phyloP scores from a whole-genome alignment of 1,140 invertebrate genomes.

The Drosophila elegans region DNA sequence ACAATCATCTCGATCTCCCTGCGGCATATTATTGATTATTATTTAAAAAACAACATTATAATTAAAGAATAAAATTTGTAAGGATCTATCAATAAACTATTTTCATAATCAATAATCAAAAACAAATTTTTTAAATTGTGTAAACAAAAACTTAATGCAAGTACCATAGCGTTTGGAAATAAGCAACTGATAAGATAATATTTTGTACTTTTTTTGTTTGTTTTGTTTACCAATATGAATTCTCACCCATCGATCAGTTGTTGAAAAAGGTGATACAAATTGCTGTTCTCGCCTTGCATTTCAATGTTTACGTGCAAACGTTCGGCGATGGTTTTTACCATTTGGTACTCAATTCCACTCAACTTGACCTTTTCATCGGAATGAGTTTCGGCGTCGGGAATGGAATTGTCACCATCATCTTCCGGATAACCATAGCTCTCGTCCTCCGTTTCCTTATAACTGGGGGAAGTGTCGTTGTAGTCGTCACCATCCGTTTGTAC shows the following conservation, averaged over 20 bases:
- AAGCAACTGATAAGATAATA: no score
- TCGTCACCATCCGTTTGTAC: conserved; percentile 15
- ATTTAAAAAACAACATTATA: neutral
- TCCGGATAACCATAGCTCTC: conserved; percentile 12
- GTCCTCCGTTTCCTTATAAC: conserved; percentile 24
- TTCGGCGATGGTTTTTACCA: conserved; percentile 76
- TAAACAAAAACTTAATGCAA: no score
- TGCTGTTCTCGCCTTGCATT: conserved; percentile 67
- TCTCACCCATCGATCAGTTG: conserved; percentile 76
- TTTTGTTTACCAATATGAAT: neutral
- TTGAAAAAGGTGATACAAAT: conserved; percentile 76
- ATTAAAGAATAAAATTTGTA: no score
- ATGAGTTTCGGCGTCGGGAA: neutral
- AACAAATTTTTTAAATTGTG: no score
- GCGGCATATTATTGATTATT: neutral
- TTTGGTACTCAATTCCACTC: conserved; percentile 71
- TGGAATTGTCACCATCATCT: neutral
- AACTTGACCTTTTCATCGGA: conserved; percentile 23
- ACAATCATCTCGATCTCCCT: conserved; percentile 79
- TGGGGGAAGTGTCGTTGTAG: conserved; percentile 8
- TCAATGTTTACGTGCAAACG: conserved; percentile 68
- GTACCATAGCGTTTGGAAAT: no score
- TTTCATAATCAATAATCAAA: no score
- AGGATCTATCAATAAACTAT: no score
- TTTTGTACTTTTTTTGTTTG: no score